phyloP scores from a whole-genome alignment of 2,888 invertebrate species.

The Spialia ferax region DNA sequence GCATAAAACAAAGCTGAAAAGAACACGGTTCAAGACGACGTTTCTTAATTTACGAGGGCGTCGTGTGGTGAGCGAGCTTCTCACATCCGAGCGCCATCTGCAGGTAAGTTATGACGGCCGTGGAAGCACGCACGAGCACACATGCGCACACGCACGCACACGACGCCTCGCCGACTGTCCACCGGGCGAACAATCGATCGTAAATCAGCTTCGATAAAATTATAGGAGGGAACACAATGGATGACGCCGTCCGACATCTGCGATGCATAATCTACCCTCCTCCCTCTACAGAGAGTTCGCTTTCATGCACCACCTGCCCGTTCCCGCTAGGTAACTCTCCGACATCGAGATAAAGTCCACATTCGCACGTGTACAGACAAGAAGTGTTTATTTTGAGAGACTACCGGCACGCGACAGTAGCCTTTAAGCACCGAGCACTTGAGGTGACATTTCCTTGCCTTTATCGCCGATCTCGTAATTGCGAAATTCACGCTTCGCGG shows the following conservation, averaged over 20 bases:
- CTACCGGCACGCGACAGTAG: constrained; percentile 59
- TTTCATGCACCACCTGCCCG: constrained; percentile 72
- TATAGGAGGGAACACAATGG: constrained; percentile 86
- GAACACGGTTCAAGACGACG: constrained; percentile 69
- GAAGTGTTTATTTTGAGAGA: constrained; percentile 84
- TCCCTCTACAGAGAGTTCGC: constrained; percentile 74
- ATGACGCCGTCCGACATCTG: constrained; percentile 71
- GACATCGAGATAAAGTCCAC: constrained; percentile 83
- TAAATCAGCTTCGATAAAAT: constrained; percentile 87
- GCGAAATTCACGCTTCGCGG: constrained; percentile 86
- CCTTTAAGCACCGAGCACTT: constrained; percentile 59
- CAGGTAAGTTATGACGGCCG: constrained; percentile 69
- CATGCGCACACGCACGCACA: constrained; percentile 76
- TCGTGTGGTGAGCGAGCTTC: constrained; percentile 68
- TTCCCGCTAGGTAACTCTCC: constrained; percentile 65
- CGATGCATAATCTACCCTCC: constrained; percentile 75
- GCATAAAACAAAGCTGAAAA: constrained; percentile 71
- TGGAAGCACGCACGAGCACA: constrained; percentile 60
- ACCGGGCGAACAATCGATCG: constrained; percentile 85
- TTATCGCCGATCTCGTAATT: constrained; percentile 71
- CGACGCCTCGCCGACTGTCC: constrained; percentile 75
- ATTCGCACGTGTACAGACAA: constrained; percentile 83
- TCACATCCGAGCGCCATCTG: constrained; percentile 76
- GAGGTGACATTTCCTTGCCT: constrained; percentile 64
- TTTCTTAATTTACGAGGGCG: constrained; percentile 82